A percentile compares a stretch with the other conserved stretches of the same genome.
Evolutionary conservation across 1,140 invertebrate species (phyloP).

Genomic region (Halotydeus destructor): DNA sequence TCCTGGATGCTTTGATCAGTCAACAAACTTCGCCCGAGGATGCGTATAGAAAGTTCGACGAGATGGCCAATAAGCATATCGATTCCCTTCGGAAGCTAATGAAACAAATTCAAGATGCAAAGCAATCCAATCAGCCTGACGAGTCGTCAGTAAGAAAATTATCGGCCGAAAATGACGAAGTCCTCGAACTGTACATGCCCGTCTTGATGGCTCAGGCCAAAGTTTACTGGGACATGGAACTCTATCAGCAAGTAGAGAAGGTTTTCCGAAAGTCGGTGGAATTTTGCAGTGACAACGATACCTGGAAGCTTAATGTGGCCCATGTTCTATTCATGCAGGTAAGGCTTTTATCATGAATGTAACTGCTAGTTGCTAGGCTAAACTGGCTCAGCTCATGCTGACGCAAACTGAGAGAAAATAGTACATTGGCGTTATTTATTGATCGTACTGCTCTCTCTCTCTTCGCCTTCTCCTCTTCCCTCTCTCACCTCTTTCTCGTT

Average conservation of each 20-base stretch:
- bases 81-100: conserved; percentile 75
- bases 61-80: conserved; percentile 71
- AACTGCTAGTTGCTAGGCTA: no score
- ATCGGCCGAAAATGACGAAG: conserved; percentile 10
- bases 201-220: conserved; percentile 97
- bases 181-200: conserved; percentile 42
- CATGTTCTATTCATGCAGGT: conserved; percentile 90
- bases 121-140: conserved; percentile 65
- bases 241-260: conserved; percentile 82
- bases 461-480: neutral
- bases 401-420: no score
- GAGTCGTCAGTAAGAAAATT: conserved; percentile 63
- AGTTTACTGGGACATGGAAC: conserved; percentile 94
- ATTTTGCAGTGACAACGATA: conserved; percentile 90
- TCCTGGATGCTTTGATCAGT: conserved; percentile 76
- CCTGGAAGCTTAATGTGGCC: conserved; percentile 92
- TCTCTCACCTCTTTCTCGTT: neutral
- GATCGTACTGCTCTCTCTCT: no score
- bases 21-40: conserved; percentile 92
- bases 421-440: no score
- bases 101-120: conserved; percentile 70
- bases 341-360: no score
- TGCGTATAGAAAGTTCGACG: conserved; percentile 90
- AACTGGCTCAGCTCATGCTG: no score
- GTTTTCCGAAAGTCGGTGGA: conserved; percentile 89